Base-by-base conservation (phyloP, 2,113 vertebrate species). In the Rhizomys pruinosus region DNA sequence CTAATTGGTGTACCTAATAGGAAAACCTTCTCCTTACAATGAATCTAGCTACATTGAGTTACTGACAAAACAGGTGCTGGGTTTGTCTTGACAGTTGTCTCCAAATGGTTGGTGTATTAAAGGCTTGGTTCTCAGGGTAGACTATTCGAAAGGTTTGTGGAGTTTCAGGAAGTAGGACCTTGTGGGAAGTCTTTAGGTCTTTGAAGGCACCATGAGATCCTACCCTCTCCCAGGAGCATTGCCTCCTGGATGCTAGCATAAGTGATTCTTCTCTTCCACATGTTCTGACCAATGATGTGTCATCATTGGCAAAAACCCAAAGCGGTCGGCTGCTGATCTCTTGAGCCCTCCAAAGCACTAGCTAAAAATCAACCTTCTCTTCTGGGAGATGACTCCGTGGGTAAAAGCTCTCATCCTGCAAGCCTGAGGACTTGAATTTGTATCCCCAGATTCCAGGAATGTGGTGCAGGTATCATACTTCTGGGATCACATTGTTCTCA, bases 131-230 rank as follows among this genome's bases (percentile, higher is more conserved):
- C 68, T 59, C 20, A 20, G 2, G 22, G 22, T 44, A 1, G 27
- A 1, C n/a, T 23, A 8, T 2, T 17, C 7, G 44, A 23, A 81
- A 13, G 25, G 66, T 22, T 9, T 88, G 13, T 42, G 10, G 29
- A 57, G 16, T 23, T 82, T 42, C 27, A 64, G 19, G 37, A 73
- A 17, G 22, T 22, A 20, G 32, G 10, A 25, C 27, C 10, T 52
- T 39, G 10, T 2, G 8, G 17, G 12, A 64, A 6, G 42, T 17
- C 5, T 39, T 74, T 22, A 8, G 27, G 19, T n/a, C 42, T 80
- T 1, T 55, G 25, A 7, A 11, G 1, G 3, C 2, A 19, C 2
- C 80, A 29, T 22, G 17, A 59, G n/a, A 25, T 17, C 13, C 34
- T 6, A 13, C 9, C 13, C 22, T 20, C 76, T 57, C 34, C 44